A percentile compares a stretch with the other conserved stretches of the same genome.
phyloP scores from a whole-genome alignment of 2,888 invertebrate species.

The Leucophenga montana region DNA sequence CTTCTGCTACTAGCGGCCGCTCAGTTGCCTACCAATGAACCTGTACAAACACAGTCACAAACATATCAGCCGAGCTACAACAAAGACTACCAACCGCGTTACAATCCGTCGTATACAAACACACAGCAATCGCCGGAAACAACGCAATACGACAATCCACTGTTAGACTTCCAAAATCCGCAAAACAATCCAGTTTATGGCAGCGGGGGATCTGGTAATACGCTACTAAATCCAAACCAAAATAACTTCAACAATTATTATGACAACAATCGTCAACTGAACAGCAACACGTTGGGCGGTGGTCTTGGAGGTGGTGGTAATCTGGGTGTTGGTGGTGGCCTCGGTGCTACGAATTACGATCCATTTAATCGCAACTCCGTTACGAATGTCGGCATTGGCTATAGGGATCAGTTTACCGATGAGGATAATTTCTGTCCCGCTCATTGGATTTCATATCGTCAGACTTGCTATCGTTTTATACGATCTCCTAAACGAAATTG shows the following conservation, averaged over 20 bases:
- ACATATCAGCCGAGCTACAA: conserved; percentile 62
- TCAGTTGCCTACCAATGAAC: conserved; percentile 43
- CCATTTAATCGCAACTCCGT: conserved; percentile 62
- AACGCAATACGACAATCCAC: conserved; percentile 63
- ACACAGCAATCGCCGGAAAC: conserved; percentile 54
- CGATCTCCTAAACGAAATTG: conserved; percentile 87
- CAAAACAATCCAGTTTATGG: conserved; percentile 44
- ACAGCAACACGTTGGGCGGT: conserved; percentile 40
- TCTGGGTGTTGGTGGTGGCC: conserved; percentile 39
- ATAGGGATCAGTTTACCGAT: conserved; percentile 64
- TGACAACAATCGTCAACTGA: conserved; percentile 37
- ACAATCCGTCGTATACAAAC: conserved; percentile 66
- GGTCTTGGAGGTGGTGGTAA: conserved; percentile 42
- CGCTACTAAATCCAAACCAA: conserved; percentile 31
- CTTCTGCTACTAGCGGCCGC: conserved; percentile 43
- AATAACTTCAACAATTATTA: conserved; percentile 50
- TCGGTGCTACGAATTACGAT: conserved; percentile 56
- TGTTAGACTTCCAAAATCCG: conserved; percentile 57
- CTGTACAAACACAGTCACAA: conserved; percentile 38
- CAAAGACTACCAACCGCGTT: conserved; percentile 68
- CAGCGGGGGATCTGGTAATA: conserved; percentile 21
- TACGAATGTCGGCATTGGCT: conserved; percentile 43
- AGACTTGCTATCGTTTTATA: conserved; percentile 91
- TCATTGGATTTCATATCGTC: conserved; percentile 87
- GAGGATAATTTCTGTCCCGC: conserved; percentile 81